Conservation (phyloP, 2,797 vertebrate genomes). For the Pseudopleuronectes americanus region DNA sequence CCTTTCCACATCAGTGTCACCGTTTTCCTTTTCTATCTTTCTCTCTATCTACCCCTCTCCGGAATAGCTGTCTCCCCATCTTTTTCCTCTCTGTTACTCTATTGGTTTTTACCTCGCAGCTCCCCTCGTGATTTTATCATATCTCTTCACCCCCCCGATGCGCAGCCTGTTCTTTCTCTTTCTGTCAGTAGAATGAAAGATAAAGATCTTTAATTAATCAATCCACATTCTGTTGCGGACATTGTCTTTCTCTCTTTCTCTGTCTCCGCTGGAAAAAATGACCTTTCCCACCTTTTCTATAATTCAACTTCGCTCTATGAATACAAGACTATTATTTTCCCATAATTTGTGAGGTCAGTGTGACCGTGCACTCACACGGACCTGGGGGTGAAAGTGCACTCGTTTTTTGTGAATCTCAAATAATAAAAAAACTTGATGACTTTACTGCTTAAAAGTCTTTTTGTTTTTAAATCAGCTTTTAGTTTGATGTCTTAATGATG, state of each 20-base stretch:
- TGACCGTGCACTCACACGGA: conserved; percentile 18
- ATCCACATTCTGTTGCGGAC: conserved; percentile 67
- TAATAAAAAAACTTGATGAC: neutral
- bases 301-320: conserved; percentile 57
- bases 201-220: conserved; percentile 88
- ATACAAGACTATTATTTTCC: conserved; percentile 43
- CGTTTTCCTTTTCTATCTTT: conserved; percentile 30
- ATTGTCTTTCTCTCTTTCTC: conserved; percentile 48
- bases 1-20: conserved; percentile 18
- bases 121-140: conserved; percentile 40
- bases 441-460: conserved; percentile 2
- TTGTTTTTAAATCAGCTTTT: conserved; percentile 1
- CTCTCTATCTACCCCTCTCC: conserved; percentile 43
- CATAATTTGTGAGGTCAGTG: conserved; percentile 39
- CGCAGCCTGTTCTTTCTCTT: conserved; percentile 48
- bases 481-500: neutral
- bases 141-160: conserved; percentile 34
- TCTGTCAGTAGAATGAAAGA: conserved; percentile 71
- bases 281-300: conserved; percentile 63
- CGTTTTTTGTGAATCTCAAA: conserved; percentile 13
- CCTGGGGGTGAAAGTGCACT: neutral
- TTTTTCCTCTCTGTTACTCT: conserved; percentile 41
- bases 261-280: conserved; percentile 34
- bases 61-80: conserved; percentile 45
- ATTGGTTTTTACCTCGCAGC: conserved; percentile 47